Base-by-base conservation (phyloP, 2,888 invertebrate genomes). In the Ischnus inquisitorius region DNA sequence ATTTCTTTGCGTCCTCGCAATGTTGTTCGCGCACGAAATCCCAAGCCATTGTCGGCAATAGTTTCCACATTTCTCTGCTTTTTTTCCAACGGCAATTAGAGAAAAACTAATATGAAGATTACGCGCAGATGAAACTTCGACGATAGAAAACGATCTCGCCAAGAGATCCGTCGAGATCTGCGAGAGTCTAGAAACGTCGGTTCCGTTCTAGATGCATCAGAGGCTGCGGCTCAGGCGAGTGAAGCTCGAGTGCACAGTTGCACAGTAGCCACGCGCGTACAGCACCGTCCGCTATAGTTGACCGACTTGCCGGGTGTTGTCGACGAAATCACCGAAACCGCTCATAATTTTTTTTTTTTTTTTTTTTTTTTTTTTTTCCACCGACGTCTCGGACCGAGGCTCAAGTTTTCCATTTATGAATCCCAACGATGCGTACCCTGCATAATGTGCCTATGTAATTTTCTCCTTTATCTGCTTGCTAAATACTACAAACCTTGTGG, bases 131-230 rank as follows among this genome's bases (percentile, higher is more conserved):
- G 46, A 46, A 62, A 62, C 16, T 62, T 28, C 22, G 22, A 14
- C 3, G 39, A 39, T 34, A 43, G n/a, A 65, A 83, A 34, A 54
- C 28, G 62, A 68, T 43, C 22, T 69, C 34, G 8, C 25, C 69
- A 57, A n/a, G 57, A 64, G 79, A 74, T 62, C 39, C 67, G 48
- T 76, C 43, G 69, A 79, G 77, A 80, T 72, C 46, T 77, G 16
- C 69, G 34, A 64, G 62, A 69, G 51, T 46, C 54, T 65, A 74
- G 83, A 83, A 83, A 83, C 43, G 67, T 72, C 74, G 68, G 85
- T 83, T 85, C 85, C 85, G 85, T 85, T 85, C 85, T 77, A 74
- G 41, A 85, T 85, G 67, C 67, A 43, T 41, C 75, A 25, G 41
- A 46, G n/a, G 72, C 64, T 75, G 34, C 34, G 34, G 62, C 41